Conservation (phyloP, 2,888 invertebrate genomes). For the Ctena decussata region DNA sequence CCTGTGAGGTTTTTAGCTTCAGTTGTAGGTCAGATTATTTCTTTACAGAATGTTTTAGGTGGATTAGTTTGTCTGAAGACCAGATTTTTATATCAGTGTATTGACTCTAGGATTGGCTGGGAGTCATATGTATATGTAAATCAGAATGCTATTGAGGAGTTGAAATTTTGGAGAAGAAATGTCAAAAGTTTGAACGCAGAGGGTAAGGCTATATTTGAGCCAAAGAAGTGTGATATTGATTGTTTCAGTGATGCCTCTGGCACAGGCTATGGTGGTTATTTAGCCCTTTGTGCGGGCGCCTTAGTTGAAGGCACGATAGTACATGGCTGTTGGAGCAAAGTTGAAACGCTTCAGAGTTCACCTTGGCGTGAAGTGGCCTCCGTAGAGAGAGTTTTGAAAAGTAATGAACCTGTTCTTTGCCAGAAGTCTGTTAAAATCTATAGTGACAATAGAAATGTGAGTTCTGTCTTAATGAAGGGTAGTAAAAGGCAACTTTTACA, state of each 20-base stretch:
- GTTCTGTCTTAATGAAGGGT: slow-evolving; percentile 16
- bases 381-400: slow-evolving; percentile 12
- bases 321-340: too few species aligned
- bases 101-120: slow-evolving; percentile 29
- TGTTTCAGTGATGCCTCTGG: neutral
- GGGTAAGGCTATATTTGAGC: too few species aligned
- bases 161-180: slow-evolving; percentile 29
- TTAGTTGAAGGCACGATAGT: too few species aligned
- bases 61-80: slow-evolving; percentile 23
- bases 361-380: slow-evolving; percentile 27
- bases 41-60: neutral
- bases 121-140: slow-evolving; percentile 13
- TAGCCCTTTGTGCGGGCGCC: too few species aligned
- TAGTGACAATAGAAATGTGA: slow-evolving; percentile 37
- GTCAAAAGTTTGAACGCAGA: slow-evolving; percentile 16
- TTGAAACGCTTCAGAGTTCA: slow-evolving; percentile 9
- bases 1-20: neutral
- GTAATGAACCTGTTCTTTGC: neutral
- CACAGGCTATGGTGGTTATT: slow-evolving; percentile 14
- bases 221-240: too few species aligned
- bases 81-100: slow-evolving; percentile 24
- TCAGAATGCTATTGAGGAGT: slow-evolving; percentile 19
- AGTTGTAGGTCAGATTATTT: neutral
- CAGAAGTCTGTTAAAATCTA: neutral
- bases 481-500: slow-evolving; percentile 33